Evolutionary conservation across 2,888 invertebrate genomes (phyloP).

Genomic region (Sepiola atlantica): DNA sequence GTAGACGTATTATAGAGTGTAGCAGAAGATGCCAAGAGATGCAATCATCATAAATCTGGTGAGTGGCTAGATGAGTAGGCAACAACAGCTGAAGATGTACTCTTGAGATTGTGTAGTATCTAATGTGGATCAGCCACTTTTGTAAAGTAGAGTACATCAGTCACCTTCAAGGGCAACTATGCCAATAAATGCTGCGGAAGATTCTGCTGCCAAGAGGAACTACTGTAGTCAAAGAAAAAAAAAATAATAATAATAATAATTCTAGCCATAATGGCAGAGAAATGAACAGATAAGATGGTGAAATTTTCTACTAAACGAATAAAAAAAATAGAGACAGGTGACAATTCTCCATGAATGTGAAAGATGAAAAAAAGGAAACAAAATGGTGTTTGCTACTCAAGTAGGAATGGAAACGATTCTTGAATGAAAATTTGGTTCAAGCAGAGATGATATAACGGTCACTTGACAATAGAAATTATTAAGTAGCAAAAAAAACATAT

Average conservation of each 20-base stretch:
- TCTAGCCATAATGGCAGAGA: not conserved
- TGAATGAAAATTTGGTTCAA: not conserved
- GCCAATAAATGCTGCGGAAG: not conserved
- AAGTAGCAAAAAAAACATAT: not conserved
- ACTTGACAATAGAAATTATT: not conserved
- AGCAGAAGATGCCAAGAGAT: conserved; percentile 9
- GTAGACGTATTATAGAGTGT: not conserved
- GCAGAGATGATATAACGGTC: not conserved
- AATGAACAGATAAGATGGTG: not conserved
- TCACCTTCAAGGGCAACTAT: conserved; percentile 32
- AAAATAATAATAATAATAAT: no score
- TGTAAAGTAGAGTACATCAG: not conserved
- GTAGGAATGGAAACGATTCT: not conserved
- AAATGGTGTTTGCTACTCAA: not conserved
- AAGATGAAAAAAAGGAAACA: not conserved
- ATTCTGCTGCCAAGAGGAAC: not conserved
- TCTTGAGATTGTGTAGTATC: not conserved
- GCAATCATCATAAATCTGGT: conserved; percentile 2
- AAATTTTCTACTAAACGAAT: not conserved
- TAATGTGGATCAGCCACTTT: not conserved
- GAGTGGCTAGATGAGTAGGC: not conserved
- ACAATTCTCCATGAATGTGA: not conserved
- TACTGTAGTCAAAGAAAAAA: not conserved
- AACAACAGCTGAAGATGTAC: conserved; percentile 32
- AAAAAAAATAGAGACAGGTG: not conserved